Evolutionary conservation across 2,888 invertebrate genomes (phyloP), one percentile per base, ranked within the genome.

Genomic region (Cerastoderma edule): DNA sequence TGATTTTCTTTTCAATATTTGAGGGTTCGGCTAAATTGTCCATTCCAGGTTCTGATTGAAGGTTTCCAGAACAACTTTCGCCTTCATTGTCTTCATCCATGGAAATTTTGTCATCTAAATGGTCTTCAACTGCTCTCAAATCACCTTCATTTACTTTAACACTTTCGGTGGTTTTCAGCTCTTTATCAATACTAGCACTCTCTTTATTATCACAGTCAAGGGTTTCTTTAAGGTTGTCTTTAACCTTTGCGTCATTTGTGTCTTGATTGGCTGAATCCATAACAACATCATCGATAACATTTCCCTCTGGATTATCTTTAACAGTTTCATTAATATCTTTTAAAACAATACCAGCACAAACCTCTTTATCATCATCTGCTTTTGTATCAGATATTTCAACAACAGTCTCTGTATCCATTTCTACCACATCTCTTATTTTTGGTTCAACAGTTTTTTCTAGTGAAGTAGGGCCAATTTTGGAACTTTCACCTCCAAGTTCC

Each of bases 341-440:
- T 27, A 50, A 50, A 19, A 50, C 50, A 22, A 22, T 19, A 24
- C 24, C 30, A 60, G 33, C 33, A n/a, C 19, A n/a, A 33, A 60
- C 33, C 4, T n/a, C 32, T 19, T 33, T 2, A 33, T 33, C 30
- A 30, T 33, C 60, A 30, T 64, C 44, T 39, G 24, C 27, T 24
- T 39, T 44, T 2, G 22, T 46, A 19, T 57, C 56, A 35, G 10
- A 4, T 30, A 16, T 30, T 27, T 60, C 50, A 60, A 16, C 30
- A 24, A 35, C 27, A 48, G 32, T 63, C 27, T 67, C 50, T 27
- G 32, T 44, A 28, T 54, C 35, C 48, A 46, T 48, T 30, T 67
- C 57, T 35, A 30, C 30, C 19, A 35, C 56, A 35, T 50, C 54
- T 16, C 13, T 24, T 24, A 54, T 10, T 24, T 27, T 39, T 35